Conservation (phyloP, 1,140 invertebrate genomes). For the Brachionus koreanus region DNA sequence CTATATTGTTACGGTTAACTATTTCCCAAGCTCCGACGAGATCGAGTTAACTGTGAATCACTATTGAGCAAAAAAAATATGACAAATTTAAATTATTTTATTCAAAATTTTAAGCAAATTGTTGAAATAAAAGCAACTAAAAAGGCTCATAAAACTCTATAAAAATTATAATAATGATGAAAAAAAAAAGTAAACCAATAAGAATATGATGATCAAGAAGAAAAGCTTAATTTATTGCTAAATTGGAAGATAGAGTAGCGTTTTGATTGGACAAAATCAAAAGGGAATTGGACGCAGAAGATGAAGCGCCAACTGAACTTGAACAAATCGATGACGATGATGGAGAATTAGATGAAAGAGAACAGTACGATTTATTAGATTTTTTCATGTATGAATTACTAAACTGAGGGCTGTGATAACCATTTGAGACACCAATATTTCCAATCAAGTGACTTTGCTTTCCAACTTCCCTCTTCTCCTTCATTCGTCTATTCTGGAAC, state of each 20-base stretch:
- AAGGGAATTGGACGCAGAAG: background rate
- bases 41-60: no score
- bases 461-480: constrained; percentile 43
- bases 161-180: background rate
- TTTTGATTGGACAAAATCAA: background rate
- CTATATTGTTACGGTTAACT: no score
- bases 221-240: background rate
- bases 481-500: constrained; percentile 45
- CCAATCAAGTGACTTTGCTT: constrained; percentile 35
- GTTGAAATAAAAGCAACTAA: background rate
- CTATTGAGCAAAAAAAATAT: background rate
- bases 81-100: background rate
- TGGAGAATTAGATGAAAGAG: background rate
- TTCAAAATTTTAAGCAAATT: background rate
- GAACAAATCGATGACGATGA: background rate
- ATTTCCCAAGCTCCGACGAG: no score
- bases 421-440: background rate
- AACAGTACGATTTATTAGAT: constrained; percentile 10
- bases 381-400: background rate
- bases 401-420: background rate
- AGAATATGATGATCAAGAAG: background rate
- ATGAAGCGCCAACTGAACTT: background rate
- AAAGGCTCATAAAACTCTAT: background rate
- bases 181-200: background rate
- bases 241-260: background rate